phyloP scores from a whole-genome alignment of 2,888 invertebrate genomes.

The Nephrotoma guestfalica region DNA sequence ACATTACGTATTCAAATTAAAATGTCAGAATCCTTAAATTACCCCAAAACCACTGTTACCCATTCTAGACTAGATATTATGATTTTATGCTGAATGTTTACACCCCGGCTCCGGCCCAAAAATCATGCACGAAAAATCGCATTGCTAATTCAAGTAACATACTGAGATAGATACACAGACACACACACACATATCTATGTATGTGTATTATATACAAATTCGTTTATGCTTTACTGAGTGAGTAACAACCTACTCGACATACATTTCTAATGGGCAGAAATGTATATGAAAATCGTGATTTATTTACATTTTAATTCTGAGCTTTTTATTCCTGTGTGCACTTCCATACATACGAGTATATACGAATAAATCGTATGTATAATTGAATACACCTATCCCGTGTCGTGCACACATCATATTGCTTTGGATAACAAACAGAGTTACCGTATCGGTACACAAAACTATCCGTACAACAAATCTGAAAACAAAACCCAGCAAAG shows the following conservation, averaged over 20 bases:
- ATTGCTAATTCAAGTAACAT: not conserved
- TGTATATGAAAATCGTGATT: not conserved
- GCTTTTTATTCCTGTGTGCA: not conserved
- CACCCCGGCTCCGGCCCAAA: not conserved
- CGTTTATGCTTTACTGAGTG: not conserved
- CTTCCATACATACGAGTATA: not conserved
- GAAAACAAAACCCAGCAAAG: not conserved
- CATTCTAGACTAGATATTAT: too few species aligned
- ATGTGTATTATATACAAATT: not conserved
- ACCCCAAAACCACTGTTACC: too few species aligned
- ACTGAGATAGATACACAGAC: not conserved
- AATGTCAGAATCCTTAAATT: too few species aligned
- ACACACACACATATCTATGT: not conserved
- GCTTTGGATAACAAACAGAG: not conserved
- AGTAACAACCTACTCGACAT: not conserved
- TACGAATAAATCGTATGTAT: not conserved
- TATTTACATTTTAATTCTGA: not conserved
- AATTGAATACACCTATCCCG: not conserved
- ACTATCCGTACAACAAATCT: not conserved
- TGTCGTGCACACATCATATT: too few species aligned
- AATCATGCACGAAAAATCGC: not conserved
- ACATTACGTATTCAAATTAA: too few species aligned
- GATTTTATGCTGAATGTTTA: not conserved
- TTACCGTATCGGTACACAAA: not conserved
- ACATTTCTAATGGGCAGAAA: not conserved